These are phyloP conservation scores for Zaprionus lachaisei DNA, from an alignment of 1,140 invertebrate genomes.

Conservation along the genomic window DNA sequence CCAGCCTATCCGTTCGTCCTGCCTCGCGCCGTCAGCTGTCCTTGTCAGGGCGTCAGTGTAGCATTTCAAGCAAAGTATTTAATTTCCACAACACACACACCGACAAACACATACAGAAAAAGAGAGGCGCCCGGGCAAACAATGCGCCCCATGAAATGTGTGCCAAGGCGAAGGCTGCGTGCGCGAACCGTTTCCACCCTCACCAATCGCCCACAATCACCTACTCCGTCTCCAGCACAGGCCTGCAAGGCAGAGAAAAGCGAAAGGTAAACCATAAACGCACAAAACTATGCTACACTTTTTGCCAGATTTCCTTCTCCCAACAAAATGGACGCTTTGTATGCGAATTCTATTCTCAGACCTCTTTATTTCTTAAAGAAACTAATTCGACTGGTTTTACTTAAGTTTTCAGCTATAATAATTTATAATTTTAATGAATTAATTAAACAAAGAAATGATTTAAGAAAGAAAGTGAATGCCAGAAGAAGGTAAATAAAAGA, in stretches of 20 bases:
- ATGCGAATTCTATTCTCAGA: not conserved
- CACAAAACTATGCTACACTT: conserved; percentile 55
- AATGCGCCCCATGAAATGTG: conserved; percentile 68
- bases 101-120: conserved; percentile 18
- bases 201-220: not conserved
- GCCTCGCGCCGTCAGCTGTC: conserved; percentile 38
- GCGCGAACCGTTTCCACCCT: conserved; percentile 31
- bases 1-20: conserved; percentile 21
- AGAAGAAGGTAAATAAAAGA: no score
- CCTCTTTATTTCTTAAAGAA: not conserved
- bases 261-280: conserved; percentile 45
- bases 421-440: no score
- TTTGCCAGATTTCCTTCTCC: conserved; percentile 16
- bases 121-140: conserved; percentile 37
- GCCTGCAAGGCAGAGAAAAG: conserved; percentile 28
- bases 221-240: not conserved
- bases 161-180: conserved; percentile 77
- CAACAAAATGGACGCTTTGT: not conserved
- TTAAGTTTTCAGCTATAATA: not conserved
- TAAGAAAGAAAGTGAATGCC: no score
- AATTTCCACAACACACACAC: conserved; percentile 75
- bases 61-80: conserved; percentile 80
- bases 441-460: not conserved
- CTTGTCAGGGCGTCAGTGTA: conserved; percentile 56
- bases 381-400: not conserved